Evolutionary conservation across 1,140 invertebrate species (phyloP).

Genomic region (Aphis craccivora): DNA sequence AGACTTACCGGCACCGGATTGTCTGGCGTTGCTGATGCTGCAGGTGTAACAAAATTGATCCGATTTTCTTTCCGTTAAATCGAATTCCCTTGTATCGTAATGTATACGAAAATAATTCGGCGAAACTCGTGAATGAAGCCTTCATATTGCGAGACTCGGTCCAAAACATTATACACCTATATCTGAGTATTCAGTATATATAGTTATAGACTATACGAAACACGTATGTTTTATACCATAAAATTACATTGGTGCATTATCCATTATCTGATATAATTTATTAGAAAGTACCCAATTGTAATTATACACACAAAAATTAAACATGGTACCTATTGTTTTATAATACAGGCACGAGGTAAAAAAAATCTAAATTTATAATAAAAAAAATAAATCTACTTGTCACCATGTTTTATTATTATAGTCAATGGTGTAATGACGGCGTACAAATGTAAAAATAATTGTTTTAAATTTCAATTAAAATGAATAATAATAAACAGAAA

Average conservation of each 20-base stretch:
- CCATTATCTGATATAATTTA: neutral
- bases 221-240: no score
- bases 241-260: neutral
- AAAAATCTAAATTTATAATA: neutral
- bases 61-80: slow-evolving; percentile 53
- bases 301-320: neutral
- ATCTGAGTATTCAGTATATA: neutral
- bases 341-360: neutral
- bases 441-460: neutral
- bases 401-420: neutral
- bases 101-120: slow-evolving; percentile 19
- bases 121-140: slow-evolving; percentile 50
- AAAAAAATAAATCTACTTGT: neutral
- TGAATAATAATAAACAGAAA: slow-evolving; percentile 14
- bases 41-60: slow-evolving; percentile 56
- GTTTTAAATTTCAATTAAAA: slow-evolving; percentile 22
- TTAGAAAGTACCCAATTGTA: neutral
- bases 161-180: neutral
- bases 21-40: slow-evolving; percentile 20
- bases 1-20: slow-evolving; percentile 51
- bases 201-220: neutral
- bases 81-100: neutral
- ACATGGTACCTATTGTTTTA: neutral
- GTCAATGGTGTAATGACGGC: neutral
- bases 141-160: neutral